Conservation (phyloP, 1,140 invertebrate genomes). For the Polypedilum pembai region DNA sequence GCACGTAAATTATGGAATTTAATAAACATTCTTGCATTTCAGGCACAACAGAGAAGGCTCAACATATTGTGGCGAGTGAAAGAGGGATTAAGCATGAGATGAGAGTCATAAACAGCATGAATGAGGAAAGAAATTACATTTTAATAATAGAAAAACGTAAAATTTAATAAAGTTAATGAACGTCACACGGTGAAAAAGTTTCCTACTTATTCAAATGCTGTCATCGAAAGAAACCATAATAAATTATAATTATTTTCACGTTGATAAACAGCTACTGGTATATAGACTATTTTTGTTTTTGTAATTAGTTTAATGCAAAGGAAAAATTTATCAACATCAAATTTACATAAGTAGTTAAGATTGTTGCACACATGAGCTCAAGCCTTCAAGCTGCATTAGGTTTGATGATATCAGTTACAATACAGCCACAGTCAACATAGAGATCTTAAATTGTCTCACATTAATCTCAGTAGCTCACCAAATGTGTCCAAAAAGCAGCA, state of each 20-base stretch:
- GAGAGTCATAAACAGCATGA: background rate
- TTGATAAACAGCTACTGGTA: background rate
- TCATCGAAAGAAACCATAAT: background rate
- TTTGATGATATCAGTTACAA: no score
- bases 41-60: background rate
- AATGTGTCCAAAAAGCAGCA: no score
- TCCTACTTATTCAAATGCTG: background rate
- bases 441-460: no score
- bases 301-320: no score
- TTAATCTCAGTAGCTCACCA: no score
- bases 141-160: conserved; percentile 10
- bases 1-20: conserved; percentile 17
- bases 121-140: background rate
- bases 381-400: no score
- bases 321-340: no score
- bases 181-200: background rate
- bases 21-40: background rate
- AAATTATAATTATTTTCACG: conserved; percentile 8
- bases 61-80: background rate
- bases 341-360: no score
- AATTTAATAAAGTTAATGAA: conserved; percentile 9
- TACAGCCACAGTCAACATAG: no score
- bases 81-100: background rate
- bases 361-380: no score
- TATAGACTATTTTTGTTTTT: no score